Percentiles rank a stretch among this genome's conserved stretches.
phyloP scores from a whole-genome alignment of 2,797 vertebrate species.

The Platyrinchus mystaceus region DNA sequence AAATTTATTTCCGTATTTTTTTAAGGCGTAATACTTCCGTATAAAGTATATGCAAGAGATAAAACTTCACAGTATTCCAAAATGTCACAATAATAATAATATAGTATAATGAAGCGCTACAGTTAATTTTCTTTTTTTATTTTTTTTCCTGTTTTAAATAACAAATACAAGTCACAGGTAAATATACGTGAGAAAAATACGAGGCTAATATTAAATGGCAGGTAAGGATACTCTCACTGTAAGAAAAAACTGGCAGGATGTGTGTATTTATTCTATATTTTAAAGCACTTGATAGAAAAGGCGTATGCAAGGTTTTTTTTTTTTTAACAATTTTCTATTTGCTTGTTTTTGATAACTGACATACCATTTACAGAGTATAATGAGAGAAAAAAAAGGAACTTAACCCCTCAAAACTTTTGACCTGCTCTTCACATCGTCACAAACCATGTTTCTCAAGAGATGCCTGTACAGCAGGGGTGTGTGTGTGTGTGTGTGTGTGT shows the following conservation, averaged over 20 bases:
- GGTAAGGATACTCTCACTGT: conserved; percentile 99
- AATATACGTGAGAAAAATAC: conserved; percentile 99
- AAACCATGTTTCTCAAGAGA: conserved; percentile 61
- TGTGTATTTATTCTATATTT: conserved; percentile 88
- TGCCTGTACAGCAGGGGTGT: conserved; percentile 13
- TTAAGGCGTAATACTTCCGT: conserved; percentile 99
- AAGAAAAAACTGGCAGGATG: conserved; percentile 93
- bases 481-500: neutral
- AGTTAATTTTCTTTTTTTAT: conserved; percentile 93
- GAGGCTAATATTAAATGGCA: conserved; percentile 99
- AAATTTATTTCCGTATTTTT: conserved; percentile 97
- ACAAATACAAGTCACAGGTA: conserved; percentile 99
- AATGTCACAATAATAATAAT: conserved; percentile 99
- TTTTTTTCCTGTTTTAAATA: conserved; percentile 92
- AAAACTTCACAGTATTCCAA: conserved; percentile 99
- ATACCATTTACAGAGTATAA: conserved; percentile 81
- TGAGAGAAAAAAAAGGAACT: conserved; percentile 82
- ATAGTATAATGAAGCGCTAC: conserved; percentile 99
- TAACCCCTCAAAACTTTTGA: conserved; percentile 80
- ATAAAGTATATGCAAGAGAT: conserved; percentile 99
- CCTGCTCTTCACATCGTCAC: conserved; percentile 79
- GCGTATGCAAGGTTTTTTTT: conserved; percentile 80
- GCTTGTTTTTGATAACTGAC: conserved; percentile 79
- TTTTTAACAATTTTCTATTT: conserved; percentile 76
- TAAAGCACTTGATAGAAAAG: conserved; percentile 99